Evolutionary conservation across 2,113 vertebrate species (phyloP), one percentile per base, ranked within the genome.

Genomic region (Brachionichthys hirsutus): DNA sequence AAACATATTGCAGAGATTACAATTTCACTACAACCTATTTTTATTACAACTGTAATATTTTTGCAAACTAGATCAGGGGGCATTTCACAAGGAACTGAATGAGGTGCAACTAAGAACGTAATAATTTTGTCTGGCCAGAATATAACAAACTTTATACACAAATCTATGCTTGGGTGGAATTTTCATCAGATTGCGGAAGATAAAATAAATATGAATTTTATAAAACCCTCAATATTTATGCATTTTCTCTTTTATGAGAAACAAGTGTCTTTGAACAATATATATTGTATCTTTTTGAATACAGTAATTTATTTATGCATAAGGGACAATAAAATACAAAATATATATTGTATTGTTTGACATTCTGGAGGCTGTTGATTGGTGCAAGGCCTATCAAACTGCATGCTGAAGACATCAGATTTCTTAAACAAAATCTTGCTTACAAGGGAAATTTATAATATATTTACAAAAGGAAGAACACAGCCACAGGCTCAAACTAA

Each of bases 391-490:
- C 77, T 62, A 36, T 89, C 88, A 84, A 86, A 80, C 20, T 83
- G 86, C 89, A 87, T 88, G 83, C 67, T 88, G 91, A 93, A 93
- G 82, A 92, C 90, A 86, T 63, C 80, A 89, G 94, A 98, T 96
- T 98, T 98, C 93, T 98, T 93, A 94, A 98, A 98, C 95, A 98
- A 98, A 97, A 98, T 96, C 95, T 92, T 94, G 87, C 87, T 93
- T 92, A 92, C 74, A 67, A 66, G 63, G 66, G 65, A 88, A 88
- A 84, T 71, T 38, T 72, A 77, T 83, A 80, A 78, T 56, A 9
- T 94, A 95, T 94, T 91, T 94, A 97, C 93, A 98, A 50, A 72
- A 66, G 71, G 52, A 82, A 65, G 60, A 81, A 89, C 81, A 81
- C 70, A 90, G 91, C 90, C 89, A 90, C 85, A 89, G 88, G 89